phyloP scores from a whole-genome alignment of 1,140 invertebrate genomes.

The Orussus abietinus region DNA sequence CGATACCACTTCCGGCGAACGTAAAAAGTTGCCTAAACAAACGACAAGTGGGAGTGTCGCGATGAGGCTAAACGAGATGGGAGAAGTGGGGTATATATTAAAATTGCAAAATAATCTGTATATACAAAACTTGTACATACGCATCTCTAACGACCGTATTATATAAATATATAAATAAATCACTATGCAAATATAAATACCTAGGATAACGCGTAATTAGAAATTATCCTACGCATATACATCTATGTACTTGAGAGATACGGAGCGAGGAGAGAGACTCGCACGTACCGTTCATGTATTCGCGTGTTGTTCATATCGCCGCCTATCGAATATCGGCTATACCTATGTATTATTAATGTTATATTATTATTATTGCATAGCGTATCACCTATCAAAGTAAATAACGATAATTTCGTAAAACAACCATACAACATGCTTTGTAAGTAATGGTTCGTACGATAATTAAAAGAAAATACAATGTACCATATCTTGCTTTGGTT shows the following conservation, averaged over 20 bases:
- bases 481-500: slow-evolving; percentile 17
- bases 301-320: slow-evolving; percentile 22
- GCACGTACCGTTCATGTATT: slow-evolving; percentile 15
- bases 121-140: slow-evolving; percentile 42
- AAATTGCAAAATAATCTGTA: slow-evolving; percentile 34
- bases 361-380: slow-evolving; percentile 43
- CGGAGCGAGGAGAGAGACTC: slow-evolving; percentile 7
- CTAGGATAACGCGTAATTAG: slow-evolving; percentile 17
- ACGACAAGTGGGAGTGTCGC: too few species aligned
- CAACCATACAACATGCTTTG: slow-evolving; percentile 43
- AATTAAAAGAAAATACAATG: slow-evolving; percentile 44
- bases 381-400: slow-evolving; percentile 38
- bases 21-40: too few species aligned
- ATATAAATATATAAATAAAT: slow-evolving; percentile 26
- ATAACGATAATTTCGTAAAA: slow-evolving; percentile 37
- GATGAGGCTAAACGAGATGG: too few species aligned
- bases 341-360: slow-evolving; percentile 50
- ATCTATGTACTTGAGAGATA: slow-evolving; percentile 9
- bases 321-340: slow-evolving; percentile 34
- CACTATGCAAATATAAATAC: slow-evolving; percentile 18
- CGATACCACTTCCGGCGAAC: too few species aligned
- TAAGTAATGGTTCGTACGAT: slow-evolving; percentile 50
- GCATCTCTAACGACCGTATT: slow-evolving; percentile 40
- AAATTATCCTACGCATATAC: slow-evolving; percentile 9
- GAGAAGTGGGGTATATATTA: slow-evolving; percentile 6